Percentiles rank a stretch among this genome's conserved stretches.
These are phyloP conservation scores for Corydoras maculifer DNA, from an alignment of 2,113 vertebrate species.

Conservation along the genomic window DNA sequence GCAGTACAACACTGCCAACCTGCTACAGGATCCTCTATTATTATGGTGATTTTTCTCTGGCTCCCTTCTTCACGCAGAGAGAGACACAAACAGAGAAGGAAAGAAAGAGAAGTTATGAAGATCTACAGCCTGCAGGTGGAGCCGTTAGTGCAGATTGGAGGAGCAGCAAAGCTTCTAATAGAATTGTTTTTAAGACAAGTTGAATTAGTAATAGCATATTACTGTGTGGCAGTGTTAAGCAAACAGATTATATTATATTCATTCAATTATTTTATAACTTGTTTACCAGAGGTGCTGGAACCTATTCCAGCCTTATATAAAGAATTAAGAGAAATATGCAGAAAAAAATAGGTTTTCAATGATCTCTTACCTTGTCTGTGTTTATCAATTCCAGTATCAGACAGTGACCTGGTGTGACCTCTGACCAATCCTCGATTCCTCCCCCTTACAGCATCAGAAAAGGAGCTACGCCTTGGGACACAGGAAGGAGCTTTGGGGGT, in stretches of 20 bases:
- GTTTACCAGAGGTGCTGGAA: too few relatives aligned
- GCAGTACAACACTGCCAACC: slow-evolving; percentile 75
- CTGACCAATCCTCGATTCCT: slow-evolving; percentile 53
- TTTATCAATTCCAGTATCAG: slow-evolving; percentile 80
- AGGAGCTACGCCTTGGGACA: slow-evolving; percentile 74
- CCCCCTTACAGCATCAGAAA: slow-evolving; percentile 78
- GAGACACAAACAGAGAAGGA: slow-evolving; percentile 49
- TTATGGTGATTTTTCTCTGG: slow-evolving; percentile 95
- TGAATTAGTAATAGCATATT: too few relatives aligned
- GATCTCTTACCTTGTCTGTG: slow-evolving; percentile 69
- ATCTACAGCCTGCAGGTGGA: slow-evolving; percentile 25
- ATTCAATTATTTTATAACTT: too few relatives aligned
- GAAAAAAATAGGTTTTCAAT: not conserved
- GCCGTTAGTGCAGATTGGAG: slow-evolving; percentile 4
- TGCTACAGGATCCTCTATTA: slow-evolving; percentile 97
- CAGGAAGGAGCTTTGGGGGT: slow-evolving; percentile 39
- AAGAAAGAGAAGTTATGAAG: slow-evolving; percentile 48
- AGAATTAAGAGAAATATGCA: too few relatives aligned
- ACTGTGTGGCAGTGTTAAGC: too few relatives aligned
- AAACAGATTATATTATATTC: too few relatives aligned
- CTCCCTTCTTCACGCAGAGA: slow-evolving; percentile 67
- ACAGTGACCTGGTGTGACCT: slow-evolving; percentile 83
- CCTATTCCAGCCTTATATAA: too few relatives aligned
- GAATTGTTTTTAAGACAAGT: too few relatives aligned
- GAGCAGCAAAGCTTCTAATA: not conserved